Evolutionary conservation across 1,140 invertebrate genomes (phyloP), one percentile per base, ranked within the genome.

Genomic region (Drosophila lowei): DNA sequence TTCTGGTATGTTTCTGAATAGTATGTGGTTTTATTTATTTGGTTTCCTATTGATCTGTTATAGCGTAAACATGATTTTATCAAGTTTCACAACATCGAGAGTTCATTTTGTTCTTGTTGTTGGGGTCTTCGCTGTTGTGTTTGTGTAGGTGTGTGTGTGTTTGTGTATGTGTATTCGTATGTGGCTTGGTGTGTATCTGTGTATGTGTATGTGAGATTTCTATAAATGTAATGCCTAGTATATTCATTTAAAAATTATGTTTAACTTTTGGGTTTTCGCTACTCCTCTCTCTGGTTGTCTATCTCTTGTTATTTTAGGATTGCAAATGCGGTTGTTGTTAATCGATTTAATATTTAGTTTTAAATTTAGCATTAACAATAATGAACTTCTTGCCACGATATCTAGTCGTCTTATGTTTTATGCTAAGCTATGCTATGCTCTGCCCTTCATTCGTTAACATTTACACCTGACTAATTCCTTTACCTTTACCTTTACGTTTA

Each of bases 71-170:
- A 85, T 90, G 89, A 90, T 90, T 90, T 89, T 56, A 90, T 90
- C 89, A 90, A 90, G 86, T 90, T 85, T 91, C 90, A 91, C 90
- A 91, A 91, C 90, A 91, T 91, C 90, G 79, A 90, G 90, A 91
- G 90, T 91, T 90, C 88, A 79, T 90, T 84, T 89, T 81, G 79
- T 81, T 86, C 74, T 80, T 88, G 57, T 81, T 86, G 61, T 85
- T 68, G 73, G 74, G 64, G 55, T 68, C 74, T 77, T 85, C 65
- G 77, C 73, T 86, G 73, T 80, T 54, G 66, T 66, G 60, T 79
- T 52, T 60, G 44, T 34, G 41, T 57, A 30, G 8, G 50, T 77
- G 55, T 62, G 34, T 41, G 54, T 49, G 38, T 56, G 47, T 65
- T n/a, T 46, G 13, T 44, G 25, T 56, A 15, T 42, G 46, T 58